These are phyloP conservation scores for Leuciscus waleckii DNA, from an alignment of 2,797 vertebrate genomes.

Conservation along the genomic window DNA sequence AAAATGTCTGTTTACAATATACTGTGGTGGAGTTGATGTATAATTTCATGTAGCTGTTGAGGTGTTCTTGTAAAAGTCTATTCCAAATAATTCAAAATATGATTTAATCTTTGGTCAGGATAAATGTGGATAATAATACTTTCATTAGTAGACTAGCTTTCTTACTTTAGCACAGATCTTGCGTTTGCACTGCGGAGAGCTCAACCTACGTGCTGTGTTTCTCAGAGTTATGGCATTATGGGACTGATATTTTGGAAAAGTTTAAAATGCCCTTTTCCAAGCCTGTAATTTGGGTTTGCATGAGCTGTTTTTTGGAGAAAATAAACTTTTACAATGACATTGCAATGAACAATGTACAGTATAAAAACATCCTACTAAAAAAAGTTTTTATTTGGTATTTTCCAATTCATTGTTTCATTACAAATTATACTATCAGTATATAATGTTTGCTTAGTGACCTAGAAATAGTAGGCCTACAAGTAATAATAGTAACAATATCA, in stretches of 20 bases:
- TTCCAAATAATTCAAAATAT: neutral
- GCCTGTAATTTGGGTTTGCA: neutral
- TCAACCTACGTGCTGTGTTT: neutral
- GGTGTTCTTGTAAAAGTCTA: conserved; percentile 2
- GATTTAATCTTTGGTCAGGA: neutral
- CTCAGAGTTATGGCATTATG: neutral
- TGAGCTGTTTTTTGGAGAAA: neutral
- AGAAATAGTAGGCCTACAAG: neutral
- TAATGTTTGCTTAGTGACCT: neutral
- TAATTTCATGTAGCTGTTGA: neutral
- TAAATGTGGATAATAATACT: conserved; percentile 42
- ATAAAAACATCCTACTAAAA: neutral
- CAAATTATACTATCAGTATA: neutral
- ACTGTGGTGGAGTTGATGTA: conserved; percentile 3
- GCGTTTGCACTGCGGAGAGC: neutral
- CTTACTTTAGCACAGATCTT: neutral
- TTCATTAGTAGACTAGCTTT: conserved; percentile 58
- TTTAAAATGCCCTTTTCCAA: neutral
- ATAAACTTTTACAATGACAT: neutral
- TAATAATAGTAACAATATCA: neutral
- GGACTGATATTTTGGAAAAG: neutral
- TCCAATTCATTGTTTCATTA: neutral
- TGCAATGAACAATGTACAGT: neutral
- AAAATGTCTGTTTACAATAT: conserved; percentile 21
- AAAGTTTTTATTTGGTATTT: neutral